Conservation (phyloP, 2,797 vertebrate species). For the Gymnothorax javanicus region DNA sequence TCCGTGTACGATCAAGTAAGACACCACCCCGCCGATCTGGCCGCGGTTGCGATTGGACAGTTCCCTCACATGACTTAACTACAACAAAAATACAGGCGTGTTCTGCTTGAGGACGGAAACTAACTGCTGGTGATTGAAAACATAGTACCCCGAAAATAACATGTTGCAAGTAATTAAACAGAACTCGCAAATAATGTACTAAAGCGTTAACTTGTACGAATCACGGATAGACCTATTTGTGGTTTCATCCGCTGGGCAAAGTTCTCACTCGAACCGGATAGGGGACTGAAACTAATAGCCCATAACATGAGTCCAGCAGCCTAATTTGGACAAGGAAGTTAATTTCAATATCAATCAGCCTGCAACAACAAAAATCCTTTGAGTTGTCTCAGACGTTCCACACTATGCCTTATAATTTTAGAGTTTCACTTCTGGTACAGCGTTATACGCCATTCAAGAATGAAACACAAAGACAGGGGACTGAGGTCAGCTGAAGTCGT, state of each 20-base stretch:
- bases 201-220: background rate
- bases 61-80: constrained; percentile 20
- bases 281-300: too few species aligned
- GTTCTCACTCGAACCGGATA: too few species aligned
- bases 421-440: too few species aligned
- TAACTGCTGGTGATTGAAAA: background rate
- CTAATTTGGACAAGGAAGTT: too few species aligned
- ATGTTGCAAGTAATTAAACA: background rate
- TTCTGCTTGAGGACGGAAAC: constrained; percentile 17
- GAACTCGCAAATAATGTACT: background rate
- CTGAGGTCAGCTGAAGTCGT: too few species aligned
- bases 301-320: too few species aligned
- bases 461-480: too few species aligned
- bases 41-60: constrained; percentile 27
- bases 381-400: too few species aligned
- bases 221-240: background rate
- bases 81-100: constrained; percentile 15
- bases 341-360: too few species aligned
- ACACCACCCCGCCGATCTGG: background rate
- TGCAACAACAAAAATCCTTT: too few species aligned
- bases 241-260: background rate
- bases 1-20: constrained; percentile 14
- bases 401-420: too few species aligned
- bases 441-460: too few species aligned
- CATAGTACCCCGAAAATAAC: background rate